Conservation (phyloP, 2,797 vertebrate genomes). For the Catharus ustulatus region DNA sequence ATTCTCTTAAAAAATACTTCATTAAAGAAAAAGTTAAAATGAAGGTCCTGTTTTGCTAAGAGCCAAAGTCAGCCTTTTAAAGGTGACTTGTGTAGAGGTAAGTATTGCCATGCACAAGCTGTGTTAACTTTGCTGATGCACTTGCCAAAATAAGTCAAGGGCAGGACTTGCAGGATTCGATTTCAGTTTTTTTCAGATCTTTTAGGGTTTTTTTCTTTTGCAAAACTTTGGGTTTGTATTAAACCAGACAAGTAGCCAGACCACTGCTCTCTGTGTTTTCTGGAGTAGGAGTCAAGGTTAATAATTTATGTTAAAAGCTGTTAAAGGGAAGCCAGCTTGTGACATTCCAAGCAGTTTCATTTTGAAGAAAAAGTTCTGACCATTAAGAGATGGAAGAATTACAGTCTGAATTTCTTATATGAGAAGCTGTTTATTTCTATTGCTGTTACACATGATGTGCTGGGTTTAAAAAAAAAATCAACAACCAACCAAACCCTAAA, state of each 20-base stretch:
- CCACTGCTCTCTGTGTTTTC: not conserved
- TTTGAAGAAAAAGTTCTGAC: not conserved
- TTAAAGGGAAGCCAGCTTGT: not conserved
- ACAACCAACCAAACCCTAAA: not conserved
- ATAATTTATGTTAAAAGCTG: not conserved
- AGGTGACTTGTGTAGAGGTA: constrained; percentile 32
- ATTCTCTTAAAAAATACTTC: not conserved
- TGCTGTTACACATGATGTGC: not conserved
- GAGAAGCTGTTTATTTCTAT: not conserved
- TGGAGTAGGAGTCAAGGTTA: not conserved
- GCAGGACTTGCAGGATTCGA: not conserved
- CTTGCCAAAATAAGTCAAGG: not conserved
- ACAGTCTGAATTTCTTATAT: not conserved
- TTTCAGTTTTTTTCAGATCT: not conserved
- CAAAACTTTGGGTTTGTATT: not conserved
- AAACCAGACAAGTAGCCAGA: not conserved
- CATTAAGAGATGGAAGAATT: constrained; percentile 16
- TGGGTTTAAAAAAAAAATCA: not conserved
- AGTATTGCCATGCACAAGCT: not conserved
- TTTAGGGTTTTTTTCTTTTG: not conserved
- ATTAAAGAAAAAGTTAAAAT: not conserved
- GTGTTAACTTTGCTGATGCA: not conserved
- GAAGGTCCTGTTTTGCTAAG: not conserved
- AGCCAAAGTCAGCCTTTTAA: not conserved
- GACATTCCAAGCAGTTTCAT: not conserved